These are phyloP conservation scores for Hydriomena furcata DNA, from an alignment of 2,888 invertebrate genomes.

Conservation along the genomic window DNA sequence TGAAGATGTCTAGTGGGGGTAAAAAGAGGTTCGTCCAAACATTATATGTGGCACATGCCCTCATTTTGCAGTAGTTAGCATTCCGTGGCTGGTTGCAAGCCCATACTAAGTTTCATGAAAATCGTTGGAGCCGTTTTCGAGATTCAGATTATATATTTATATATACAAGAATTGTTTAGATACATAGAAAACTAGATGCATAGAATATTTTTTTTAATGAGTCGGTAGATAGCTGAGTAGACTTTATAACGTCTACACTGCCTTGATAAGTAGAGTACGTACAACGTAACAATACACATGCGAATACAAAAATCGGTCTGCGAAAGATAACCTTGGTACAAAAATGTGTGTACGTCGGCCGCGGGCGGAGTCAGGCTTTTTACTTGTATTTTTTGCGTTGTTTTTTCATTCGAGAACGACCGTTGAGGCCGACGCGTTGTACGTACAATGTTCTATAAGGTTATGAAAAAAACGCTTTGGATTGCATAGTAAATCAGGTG, in stretches of 20 bases:
- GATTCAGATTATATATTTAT: no score
- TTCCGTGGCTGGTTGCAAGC: no score
- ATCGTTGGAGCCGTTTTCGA: no score
- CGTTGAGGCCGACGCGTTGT: constrained; percentile 43
- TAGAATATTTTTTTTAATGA: no score
- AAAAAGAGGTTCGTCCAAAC: no score
- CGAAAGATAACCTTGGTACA: constrained; percentile 61
- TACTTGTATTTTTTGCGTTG: constrained; percentile 42
- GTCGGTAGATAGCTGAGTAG: no score
- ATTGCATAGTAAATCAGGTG: constrained; percentile 1
- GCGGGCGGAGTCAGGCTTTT: constrained; percentile 38
- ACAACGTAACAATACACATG: constrained; percentile 1
- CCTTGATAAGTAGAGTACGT: background rate
- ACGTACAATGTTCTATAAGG: constrained; percentile 30
- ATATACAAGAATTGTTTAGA: no score
- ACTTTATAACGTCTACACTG: background rate
- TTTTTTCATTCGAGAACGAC: constrained; percentile 41
- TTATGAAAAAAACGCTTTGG: constrained; percentile 8
- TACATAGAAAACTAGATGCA: no score
- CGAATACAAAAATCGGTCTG: constrained; percentile 38
- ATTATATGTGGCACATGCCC: no score
- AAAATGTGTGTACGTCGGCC: constrained; percentile 48
- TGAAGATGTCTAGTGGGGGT: no score
- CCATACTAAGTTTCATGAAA: no score
- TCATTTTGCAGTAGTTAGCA: no score